These are phyloP conservation scores for Aphidoletes aphidimyza DNA, from an alignment of 2,888 invertebrate genomes.

Conservation along the genomic window DNA sequence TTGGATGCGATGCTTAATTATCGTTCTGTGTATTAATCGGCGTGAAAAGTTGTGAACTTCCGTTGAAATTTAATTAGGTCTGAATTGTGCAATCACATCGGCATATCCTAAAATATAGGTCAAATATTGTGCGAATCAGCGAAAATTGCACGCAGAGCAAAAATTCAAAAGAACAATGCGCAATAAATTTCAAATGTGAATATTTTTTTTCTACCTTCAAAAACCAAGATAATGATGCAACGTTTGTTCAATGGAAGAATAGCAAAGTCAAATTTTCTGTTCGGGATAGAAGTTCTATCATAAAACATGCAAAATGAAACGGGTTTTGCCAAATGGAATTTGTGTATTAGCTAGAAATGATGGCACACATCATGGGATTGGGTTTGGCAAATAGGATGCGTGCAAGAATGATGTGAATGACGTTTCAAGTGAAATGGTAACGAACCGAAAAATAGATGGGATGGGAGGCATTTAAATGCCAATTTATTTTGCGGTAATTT, in stretches of 20 bases:
- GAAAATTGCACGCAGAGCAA: background rate
- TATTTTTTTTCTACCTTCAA: background rate
- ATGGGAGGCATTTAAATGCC: too few relatives aligned
- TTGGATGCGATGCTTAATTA: conserved; percentile 4
- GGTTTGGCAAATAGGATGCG: background rate
- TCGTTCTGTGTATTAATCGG: background rate
- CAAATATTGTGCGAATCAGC: background rate
- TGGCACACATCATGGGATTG: too few relatives aligned
- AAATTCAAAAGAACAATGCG: conserved; percentile 1
- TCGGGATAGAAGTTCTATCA: background rate
- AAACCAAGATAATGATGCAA: conserved; percentile 2
- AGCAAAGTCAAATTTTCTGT: background rate
- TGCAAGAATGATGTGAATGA: conserved; percentile 17
- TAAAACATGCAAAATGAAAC: background rate
- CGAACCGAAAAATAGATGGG: too few relatives aligned
- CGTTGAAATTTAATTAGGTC: conserved; percentile 1
- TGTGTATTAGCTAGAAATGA: too few relatives aligned
- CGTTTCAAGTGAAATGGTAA: background rate
- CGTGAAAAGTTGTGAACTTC: background rate
- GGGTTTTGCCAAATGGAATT: conserved; percentile 22
- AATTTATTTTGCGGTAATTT: background rate
- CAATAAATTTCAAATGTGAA: background rate
- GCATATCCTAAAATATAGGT: background rate
- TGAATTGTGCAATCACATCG: background rate
- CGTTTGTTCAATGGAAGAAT: background rate